These are phyloP conservation scores for Okapia johnstoni DNA, from an alignment of 2,113 vertebrate genomes.

Conservation along the genomic window DNA sequence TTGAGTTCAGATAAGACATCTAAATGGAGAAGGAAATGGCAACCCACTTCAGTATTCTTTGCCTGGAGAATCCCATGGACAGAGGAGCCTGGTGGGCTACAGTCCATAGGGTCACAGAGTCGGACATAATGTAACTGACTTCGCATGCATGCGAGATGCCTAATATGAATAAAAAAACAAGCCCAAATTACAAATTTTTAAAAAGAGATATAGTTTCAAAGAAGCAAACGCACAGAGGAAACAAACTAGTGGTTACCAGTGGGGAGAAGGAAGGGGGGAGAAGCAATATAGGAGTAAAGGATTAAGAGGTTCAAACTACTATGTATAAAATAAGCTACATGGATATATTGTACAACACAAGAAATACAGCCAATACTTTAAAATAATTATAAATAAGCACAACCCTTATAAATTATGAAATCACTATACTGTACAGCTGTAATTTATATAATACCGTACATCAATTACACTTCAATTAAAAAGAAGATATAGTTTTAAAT, in stretches of 20 bases:
- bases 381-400: background rate
- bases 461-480: background rate
- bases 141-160: background rate
- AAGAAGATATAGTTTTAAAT: background rate
- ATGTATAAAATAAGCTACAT: background rate
- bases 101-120: background rate
- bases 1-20: background rate
- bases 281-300: background rate
- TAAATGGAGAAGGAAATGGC: background rate
- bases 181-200: background rate
- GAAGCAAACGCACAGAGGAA: background rate
- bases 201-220: slow-evolving; percentile 1
- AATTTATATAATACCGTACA: background rate
- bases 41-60: background rate
- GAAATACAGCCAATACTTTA: background rate
- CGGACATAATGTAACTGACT: background rate
- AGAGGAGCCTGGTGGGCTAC: background rate
- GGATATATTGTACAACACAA: background rate
- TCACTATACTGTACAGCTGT: background rate
- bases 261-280: background rate
- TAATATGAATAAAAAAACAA: background rate
- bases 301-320: too few relatives aligned
- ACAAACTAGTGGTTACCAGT: background rate
- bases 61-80: background rate
- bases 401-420: background rate